Evolutionary conservation across 2,113 vertebrate genomes (phyloP), one percentile per base, ranked within the genome.

Genomic region (Erpornis zantholeuca): DNA sequence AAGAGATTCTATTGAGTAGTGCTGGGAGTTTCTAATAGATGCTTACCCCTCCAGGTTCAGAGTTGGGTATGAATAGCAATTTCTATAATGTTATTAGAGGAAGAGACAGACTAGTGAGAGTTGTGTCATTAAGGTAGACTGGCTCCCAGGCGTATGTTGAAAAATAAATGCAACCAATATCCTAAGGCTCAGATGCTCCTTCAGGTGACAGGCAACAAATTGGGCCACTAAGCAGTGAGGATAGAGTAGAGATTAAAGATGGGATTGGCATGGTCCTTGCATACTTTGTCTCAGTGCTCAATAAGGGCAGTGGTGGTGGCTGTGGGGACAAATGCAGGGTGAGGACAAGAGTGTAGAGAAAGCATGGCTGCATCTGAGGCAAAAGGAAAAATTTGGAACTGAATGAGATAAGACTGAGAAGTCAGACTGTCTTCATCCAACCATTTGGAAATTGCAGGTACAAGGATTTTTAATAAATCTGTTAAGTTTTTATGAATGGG

Each of bases 91-190:
- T 75, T 94, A 78, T 94, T 92, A 96, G 76, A 88, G 56, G 47
- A 82, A 72, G 76, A 90, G 75, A 91, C 69, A 80, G 35, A 83
- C 76, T 70, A 71, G 38, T n/a, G 52, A 78, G 68, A 83, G 88
- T 35, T 81, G 42, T 90, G 72, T 83, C 88, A 83, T 86, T 96
- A 96, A 95, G 56, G 92, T 93, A 93, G 50, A 40, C 68, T 88
- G 52, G 80, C 94, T 94, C 36, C 56, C 42, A 78, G 95, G 68
- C 31, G 77, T 59, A 78, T 40, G 56, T 35, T 90, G 94, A 95
- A 93, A 93, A 96, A 97, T 93, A 96, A 95, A 96, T 93, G 92
- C 1, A 1, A 81, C 60, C 60, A 92, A 75, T 92, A 96, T 88
- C 54, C 80, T 83, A 52, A 81, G 56, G 76, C 82, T 93, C 68